Percentiles rank a stretch among this genome's conserved stretches.
phyloP scores from a whole-genome alignment of 2,888 invertebrate species.

The Crioceris asparagi region DNA sequence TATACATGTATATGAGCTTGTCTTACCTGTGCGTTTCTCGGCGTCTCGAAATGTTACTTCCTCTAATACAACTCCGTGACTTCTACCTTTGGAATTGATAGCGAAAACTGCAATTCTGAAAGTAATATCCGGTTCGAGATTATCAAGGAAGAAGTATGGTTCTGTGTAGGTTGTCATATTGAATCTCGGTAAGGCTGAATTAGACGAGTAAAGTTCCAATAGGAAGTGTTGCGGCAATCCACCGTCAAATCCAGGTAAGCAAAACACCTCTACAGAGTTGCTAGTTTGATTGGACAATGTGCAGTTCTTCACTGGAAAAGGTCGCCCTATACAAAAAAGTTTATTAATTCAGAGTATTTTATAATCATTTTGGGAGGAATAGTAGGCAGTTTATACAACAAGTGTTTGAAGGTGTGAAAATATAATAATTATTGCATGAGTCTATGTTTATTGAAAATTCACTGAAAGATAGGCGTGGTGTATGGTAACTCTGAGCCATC shows the following conservation, averaged over 20 bases:
- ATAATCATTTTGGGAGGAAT: too few relatives aligned
- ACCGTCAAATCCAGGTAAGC: slow-evolving; percentile 78
- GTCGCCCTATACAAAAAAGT: slow-evolving; percentile 51
- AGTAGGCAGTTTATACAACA: too few relatives aligned
- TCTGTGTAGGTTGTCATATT: slow-evolving; percentile 56
- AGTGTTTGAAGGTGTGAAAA: too few relatives aligned
- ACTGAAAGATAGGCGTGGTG: too few relatives aligned
- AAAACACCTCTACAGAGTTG: slow-evolving; percentile 65
- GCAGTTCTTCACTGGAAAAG: slow-evolving; percentile 77
- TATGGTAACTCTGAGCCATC: too few relatives aligned
- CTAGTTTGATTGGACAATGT: slow-evolving; percentile 75
- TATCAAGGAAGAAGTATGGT: slow-evolving; percentile 66
- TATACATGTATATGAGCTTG: too few relatives aligned
- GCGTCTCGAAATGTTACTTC: slow-evolving; percentile 72
- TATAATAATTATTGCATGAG: too few relatives aligned
- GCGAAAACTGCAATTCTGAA: slow-evolving; percentile 68
- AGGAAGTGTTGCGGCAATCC: slow-evolving; percentile 80
- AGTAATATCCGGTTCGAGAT: slow-evolving; percentile 69
- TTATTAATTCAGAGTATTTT: too few relatives aligned
- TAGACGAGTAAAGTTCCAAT: slow-evolving; percentile 58
- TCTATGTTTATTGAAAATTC: too few relatives aligned
- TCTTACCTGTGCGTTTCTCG: slow-evolving; percentile 67
- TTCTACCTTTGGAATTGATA: slow-evolving; percentile 72
- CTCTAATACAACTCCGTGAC: slow-evolving; percentile 57
- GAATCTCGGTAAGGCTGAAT: slow-evolving; percentile 40